These are phyloP conservation scores for Petrocephalus schoutedeni DNA, from an alignment of 2,797 vertebrate species.

Conservation along the genomic window DNA sequence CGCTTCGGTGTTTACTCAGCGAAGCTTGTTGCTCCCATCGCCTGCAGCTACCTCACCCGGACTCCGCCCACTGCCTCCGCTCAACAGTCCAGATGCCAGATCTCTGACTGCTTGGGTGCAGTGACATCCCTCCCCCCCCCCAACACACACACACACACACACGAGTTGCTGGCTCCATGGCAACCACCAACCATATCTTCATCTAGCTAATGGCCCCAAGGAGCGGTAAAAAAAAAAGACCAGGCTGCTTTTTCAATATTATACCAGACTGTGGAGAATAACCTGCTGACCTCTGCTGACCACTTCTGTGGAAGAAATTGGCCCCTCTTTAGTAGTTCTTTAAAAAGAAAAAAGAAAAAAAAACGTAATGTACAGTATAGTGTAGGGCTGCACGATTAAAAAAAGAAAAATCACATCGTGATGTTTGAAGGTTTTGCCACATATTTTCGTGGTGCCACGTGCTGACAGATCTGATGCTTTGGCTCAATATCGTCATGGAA, in stretches of 20 bases:
- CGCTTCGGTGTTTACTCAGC: conserved; percentile 60
- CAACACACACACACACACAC: background rate
- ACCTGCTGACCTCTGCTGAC: background rate
- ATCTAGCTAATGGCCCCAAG: conserved; percentile 33
- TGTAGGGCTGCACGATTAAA: background rate
- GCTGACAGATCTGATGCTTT: background rate
- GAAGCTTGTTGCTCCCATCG: conserved; percentile 39
- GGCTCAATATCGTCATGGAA: background rate
- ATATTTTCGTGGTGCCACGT: background rate
- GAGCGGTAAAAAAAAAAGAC: conserved; percentile 8
- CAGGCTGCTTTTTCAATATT: conserved; percentile 17
- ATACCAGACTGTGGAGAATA: background rate
- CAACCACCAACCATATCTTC: conserved; percentile 45
- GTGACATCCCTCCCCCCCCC: conserved; percentile 54
- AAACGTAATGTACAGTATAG: background rate
- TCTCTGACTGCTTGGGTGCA: conserved; percentile 48
- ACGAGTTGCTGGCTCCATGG: conserved; percentile 52
- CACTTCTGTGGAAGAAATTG: background rate
- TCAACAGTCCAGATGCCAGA: conserved; percentile 53
- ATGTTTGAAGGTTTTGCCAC: background rate
- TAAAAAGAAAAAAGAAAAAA: background rate
- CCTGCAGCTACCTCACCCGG: conserved; percentile 42
- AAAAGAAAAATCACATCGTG: background rate
- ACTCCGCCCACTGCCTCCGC: conserved; percentile 11
- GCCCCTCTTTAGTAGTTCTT: background rate